These are phyloP conservation scores for Sorex fumeus DNA, from an alignment of 2,113 vertebrate species.

Conservation along the genomic window DNA sequence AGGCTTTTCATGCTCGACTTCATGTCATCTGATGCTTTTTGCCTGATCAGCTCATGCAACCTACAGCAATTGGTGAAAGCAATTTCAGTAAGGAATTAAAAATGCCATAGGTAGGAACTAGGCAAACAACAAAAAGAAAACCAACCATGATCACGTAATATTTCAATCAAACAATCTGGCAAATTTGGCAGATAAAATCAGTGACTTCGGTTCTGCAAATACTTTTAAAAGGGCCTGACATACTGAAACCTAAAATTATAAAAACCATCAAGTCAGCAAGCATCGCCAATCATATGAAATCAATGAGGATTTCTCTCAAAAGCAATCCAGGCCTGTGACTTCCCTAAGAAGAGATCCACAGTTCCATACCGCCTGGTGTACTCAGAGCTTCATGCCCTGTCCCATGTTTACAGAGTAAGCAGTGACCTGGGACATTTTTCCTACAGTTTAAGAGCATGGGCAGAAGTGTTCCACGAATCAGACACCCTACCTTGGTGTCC, in stretches of 20 bases:
- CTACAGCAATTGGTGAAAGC: constrained; percentile 88
- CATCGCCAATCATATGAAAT: neutral
- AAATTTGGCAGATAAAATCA: constrained; percentile 46
- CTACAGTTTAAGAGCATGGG: neutral
- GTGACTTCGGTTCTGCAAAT: constrained; percentile 7
- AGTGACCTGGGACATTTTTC: neutral
- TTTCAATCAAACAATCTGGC: constrained; percentile 38
- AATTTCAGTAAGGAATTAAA: constrained; percentile 72
- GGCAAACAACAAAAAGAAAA: constrained; percentile 58
- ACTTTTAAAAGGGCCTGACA: constrained; percentile 47
- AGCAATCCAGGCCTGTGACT: neutral
- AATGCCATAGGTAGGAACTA: constrained; percentile 66
- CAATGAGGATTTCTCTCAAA: neutral
- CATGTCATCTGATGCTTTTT: constrained; percentile 87
- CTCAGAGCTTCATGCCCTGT: no score
- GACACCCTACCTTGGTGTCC: constrained; percentile 93
- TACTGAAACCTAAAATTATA: constrained; percentile 15
- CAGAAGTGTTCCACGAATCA: neutral
- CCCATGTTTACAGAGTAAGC: neutral
- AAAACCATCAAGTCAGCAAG: constrained; percentile 30
- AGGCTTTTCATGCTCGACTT: constrained; percentile 91
- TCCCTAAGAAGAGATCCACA: neutral
- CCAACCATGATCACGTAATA: constrained; percentile 35
- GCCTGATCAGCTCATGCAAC: constrained; percentile 95
- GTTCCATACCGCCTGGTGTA: neutral